Percentiles rank a stretch among this genome's conserved stretches.
Evolutionary conservation across 30 jellyfish, hydroid and myxozoan species (phyloP).

Genomic region (Clytia hemisphaerica): DNA sequence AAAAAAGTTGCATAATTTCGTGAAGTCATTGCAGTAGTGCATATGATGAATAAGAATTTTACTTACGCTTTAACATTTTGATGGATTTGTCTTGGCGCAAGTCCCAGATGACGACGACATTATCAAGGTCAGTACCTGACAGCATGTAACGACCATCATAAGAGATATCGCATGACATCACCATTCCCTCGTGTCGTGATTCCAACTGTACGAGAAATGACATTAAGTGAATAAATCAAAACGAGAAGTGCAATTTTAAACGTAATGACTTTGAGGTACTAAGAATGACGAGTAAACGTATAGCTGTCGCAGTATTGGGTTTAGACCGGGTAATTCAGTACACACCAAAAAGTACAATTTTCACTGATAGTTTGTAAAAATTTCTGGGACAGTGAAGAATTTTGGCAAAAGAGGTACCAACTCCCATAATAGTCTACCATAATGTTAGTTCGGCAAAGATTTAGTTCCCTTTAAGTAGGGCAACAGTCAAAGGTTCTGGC

Average conservation of each 20-base stretch:
- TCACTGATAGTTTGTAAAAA: too few relatives aligned
- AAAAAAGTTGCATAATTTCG: too few relatives aligned
- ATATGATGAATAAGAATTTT: too few relatives aligned
- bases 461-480: neutral
- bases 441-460: neutral
- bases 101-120: slow-evolving; percentile 68
- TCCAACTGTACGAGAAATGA: slow-evolving; percentile 40
- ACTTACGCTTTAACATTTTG: slow-evolving; percentile 55
- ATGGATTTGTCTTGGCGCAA: slow-evolving; percentile 54
- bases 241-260: neutral
- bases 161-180: slow-evolving; percentile 77
- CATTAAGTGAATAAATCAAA: neutral
- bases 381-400: too few relatives aligned
- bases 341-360: too few relatives aligned
- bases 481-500: neutral
- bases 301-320: neutral
- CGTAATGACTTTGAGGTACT: neutral
- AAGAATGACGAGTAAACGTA: neutral
- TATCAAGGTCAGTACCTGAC: slow-evolving; percentile 73
- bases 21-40: too few relatives aligned
- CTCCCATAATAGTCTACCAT: neutral
- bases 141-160: slow-evolving; percentile 77
- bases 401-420: too few relatives aligned
- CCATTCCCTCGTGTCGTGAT: slow-evolving; percentile 79
- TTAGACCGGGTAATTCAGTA: too few relatives aligned